Percentiles rank a stretch among this genome's conserved stretches.
These are phyloP conservation scores for Hyposoter dolosus DNA, from an alignment of 2,888 invertebrate genomes.

Conservation along the genomic window DNA sequence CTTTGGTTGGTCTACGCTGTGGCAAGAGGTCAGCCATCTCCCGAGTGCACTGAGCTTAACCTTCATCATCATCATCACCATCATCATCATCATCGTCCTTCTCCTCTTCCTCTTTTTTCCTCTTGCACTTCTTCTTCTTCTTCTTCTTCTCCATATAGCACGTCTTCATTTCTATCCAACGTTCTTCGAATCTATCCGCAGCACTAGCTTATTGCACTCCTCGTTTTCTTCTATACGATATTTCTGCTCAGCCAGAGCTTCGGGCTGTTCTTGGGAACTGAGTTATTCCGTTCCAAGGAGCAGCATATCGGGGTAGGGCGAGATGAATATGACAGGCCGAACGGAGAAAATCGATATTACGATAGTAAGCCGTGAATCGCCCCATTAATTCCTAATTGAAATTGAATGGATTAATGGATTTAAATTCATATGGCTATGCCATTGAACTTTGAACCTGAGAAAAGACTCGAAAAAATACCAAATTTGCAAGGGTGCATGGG, in stretches of 20 bases:
- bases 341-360: neutral
- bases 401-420: neutral
- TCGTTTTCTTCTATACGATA: constrained; percentile 39
- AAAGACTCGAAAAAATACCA: neutral
- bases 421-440: too few relatives aligned
- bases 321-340: constrained; percentile 6
- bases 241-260: constrained; percentile 25
- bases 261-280: constrained; percentile 12
- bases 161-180: constrained; percentile 38
- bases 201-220: constrained; percentile 47
- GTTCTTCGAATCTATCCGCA: constrained; percentile 67
- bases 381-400: neutral
- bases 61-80: constrained; percentile 43
- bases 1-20: constrained; percentile 51
- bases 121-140: constrained; percentile 52
- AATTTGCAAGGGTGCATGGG: neutral
- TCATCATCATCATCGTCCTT: constrained; percentile 60
- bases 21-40: constrained; percentile 53
- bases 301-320: neutral
- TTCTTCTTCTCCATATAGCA: constrained; percentile 43
- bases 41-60: constrained; percentile 64
- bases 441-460: neutral
- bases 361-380: neutral
- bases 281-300: constrained; percentile 31
- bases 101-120: constrained; percentile 37